These are phyloP conservation scores for Neodiprion lecontei DNA, from an alignment of 1,140 invertebrate species.

Conservation along the genomic window DNA sequence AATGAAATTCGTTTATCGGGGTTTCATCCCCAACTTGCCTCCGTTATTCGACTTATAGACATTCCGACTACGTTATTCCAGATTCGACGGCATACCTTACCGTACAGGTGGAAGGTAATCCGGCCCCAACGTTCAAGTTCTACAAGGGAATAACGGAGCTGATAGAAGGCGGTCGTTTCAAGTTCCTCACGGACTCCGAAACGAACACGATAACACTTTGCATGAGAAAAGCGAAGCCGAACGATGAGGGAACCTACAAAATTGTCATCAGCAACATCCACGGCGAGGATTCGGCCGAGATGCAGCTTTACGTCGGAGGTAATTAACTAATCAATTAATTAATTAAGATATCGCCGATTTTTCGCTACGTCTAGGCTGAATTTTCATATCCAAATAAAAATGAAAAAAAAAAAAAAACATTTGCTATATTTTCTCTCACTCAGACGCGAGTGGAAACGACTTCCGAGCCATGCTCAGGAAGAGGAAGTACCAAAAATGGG, in stretches of 20 bases:
- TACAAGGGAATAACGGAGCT: constrained; percentile 90
- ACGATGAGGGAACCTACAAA: constrained; percentile 97
- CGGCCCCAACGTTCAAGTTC: constrained; percentile 93
- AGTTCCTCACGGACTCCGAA: constrained; percentile 88
- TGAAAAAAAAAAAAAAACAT: neutral
- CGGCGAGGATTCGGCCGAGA: constrained; percentile 93
- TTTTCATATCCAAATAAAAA: neutral
- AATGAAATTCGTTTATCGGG: no score
- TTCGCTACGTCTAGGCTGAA: neutral
- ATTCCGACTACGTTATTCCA: constrained; percentile 48
- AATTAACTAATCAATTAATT: constrained; percentile 40
- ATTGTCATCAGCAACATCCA: constrained; percentile 91
- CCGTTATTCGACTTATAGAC: no score
- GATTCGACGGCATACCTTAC: constrained; percentile 90
- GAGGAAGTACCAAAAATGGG: constrained; percentile 95
- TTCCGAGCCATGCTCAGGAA: constrained; percentile 98
- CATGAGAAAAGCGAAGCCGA: constrained; percentile 94
- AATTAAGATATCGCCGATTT: neutral
- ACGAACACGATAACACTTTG: constrained; percentile 90
- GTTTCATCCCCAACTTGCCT: no score
- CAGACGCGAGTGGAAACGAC: constrained; percentile 96
- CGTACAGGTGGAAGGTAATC: constrained; percentile 89
- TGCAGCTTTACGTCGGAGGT: constrained; percentile 96
- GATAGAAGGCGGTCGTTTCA: constrained; percentile 91
- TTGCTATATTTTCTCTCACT: constrained; percentile 34